Percentiles rank a stretch among this genome's conserved stretches.
Conservation (phyloP, 2,113 vertebrate genomes). For the Falcunculus frontatus region DNA sequence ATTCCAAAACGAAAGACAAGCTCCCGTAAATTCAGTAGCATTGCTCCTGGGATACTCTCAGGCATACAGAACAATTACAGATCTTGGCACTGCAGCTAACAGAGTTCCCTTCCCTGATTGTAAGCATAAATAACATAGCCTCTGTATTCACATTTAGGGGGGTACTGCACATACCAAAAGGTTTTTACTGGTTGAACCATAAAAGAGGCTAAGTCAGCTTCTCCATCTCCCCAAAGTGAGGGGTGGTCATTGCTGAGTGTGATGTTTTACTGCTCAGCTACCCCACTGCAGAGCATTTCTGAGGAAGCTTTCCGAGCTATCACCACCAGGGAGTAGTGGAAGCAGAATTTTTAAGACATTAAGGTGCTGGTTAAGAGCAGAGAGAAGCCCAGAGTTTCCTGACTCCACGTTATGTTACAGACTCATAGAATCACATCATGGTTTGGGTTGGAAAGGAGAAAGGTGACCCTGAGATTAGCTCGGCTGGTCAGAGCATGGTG, state of each 20-base stretch:
- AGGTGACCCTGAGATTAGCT: neutral
- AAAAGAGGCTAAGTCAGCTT: neutral
- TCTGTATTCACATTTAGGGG: neutral
- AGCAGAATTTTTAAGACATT: neutral
- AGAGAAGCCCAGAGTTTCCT: neutral
- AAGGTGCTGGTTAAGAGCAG: neutral
- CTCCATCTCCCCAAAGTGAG: neutral
- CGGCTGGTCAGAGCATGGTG: neutral
- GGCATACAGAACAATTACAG: neutral
- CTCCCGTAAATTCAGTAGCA: neutral
- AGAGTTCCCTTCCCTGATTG: neutral
- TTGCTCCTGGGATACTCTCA: neutral
- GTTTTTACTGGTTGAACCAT: neutral
- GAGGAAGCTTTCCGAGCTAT: neutral
- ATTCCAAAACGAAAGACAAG: neutral
- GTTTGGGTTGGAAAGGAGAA: neutral
- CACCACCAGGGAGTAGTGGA: neutral
- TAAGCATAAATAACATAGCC: neutral
- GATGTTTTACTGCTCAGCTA: neutral
- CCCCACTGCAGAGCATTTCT: neutral
- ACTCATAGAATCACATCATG: neutral
- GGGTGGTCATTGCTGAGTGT: neutral
- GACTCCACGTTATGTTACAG: neutral
- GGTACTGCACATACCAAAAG: neutral
- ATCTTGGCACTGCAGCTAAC: neutral